Base-by-base conservation (phyloP, 2,113 vertebrate species). In the Aspiorhynchus laticeps region DNA sequence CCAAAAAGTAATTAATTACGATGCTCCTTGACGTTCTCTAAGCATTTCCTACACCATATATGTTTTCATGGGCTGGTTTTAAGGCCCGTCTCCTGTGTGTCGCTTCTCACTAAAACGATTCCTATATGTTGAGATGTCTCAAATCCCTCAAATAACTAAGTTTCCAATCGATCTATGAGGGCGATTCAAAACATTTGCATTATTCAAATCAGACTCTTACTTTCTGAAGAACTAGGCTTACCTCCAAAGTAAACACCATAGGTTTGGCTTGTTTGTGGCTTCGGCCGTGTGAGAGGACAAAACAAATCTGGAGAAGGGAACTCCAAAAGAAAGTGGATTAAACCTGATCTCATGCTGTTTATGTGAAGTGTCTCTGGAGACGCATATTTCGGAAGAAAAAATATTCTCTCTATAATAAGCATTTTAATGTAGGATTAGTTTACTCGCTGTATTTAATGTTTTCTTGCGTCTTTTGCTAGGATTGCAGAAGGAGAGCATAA, bases 401-500 rank as follows among this genome's bases (percentile, higher is more conserved):
- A 38, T n/a, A n/a, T n/a, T n/a, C n/a, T n/a, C n/a, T n/a, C n/a
- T n/a, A n/a, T n/a, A n/a, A n/a, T n/a, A n/a, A 33, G 67, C 21
- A 28, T 14, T 31, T 61, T 10, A 26, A 63, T 71, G 79, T 48
- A 53, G 21, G 24, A 9, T 76, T 83, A 71, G 36, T 73, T 67
- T 43, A 28, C 46, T 71, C 26, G 63, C 65, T 67, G 41, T 26
- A 7, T 33, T 31, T 21, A 24, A 41, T 7, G 15, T 67, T 48
- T 59, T 59, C 24, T 80, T 80, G 56, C 24, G 26, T 51, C 26
- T n/a, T 76, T 87, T 15, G 59, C 73, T 78, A 5, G 43, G 8
- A 10, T 28, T 51, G 43, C 31, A 38, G 36, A 41, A n/a, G 5
- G 28, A 24, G 61, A 84, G 80, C 83, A 73, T 85, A 81, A 78